Conservation (phyloP, 1,140 invertebrate species). For the Trichoplusia ni region DNA sequence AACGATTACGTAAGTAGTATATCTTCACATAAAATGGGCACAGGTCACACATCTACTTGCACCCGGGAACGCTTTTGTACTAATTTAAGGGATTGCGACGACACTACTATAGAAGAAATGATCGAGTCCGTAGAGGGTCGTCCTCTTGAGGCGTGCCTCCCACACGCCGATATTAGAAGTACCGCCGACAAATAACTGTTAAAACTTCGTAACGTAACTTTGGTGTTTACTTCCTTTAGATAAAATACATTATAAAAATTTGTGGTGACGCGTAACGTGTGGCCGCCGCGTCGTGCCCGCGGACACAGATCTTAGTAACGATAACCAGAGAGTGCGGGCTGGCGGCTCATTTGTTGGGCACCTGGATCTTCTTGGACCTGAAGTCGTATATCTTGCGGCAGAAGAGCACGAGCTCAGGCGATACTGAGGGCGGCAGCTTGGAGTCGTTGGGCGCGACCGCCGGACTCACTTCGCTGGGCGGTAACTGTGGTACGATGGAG, state of each 20-base stretch:
- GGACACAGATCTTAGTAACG: slow-evolving; percentile 20
- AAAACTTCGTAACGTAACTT: slow-evolving; percentile 46
- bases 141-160: neutral
- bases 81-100: slow-evolving; percentile 58
- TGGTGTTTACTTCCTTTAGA: slow-evolving; percentile 53
- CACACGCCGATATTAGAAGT: slow-evolving; percentile 13
- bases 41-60: slow-evolving; percentile 53
- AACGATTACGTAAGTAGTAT: slow-evolving; percentile 37
- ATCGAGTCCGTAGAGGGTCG: slow-evolving; percentile 9
- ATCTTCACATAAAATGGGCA: slow-evolving; percentile 49
- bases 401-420: slow-evolving; percentile 94
- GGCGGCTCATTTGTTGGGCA: slow-evolving; percentile 67
- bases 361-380: slow-evolving; percentile 88
- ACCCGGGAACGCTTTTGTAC: slow-evolving; percentile 70
- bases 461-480: slow-evolving; percentile 57
- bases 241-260: slow-evolving; percentile 28
- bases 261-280: neutral
- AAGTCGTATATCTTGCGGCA: slow-evolving; percentile 97
- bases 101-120: slow-evolving; percentile 51
- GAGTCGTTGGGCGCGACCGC: slow-evolving; percentile 81
- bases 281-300: slow-evolving; percentile 3
- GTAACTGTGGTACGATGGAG: slow-evolving; percentile 72
- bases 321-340: slow-evolving; percentile 8
- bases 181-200: slow-evolving; percentile 34
- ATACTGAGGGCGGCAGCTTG: slow-evolving; percentile 87